These are phyloP conservation scores for Flexamia atlantica DNA, from an alignment of 2,888 invertebrate genomes.

Conservation along the genomic window DNA sequence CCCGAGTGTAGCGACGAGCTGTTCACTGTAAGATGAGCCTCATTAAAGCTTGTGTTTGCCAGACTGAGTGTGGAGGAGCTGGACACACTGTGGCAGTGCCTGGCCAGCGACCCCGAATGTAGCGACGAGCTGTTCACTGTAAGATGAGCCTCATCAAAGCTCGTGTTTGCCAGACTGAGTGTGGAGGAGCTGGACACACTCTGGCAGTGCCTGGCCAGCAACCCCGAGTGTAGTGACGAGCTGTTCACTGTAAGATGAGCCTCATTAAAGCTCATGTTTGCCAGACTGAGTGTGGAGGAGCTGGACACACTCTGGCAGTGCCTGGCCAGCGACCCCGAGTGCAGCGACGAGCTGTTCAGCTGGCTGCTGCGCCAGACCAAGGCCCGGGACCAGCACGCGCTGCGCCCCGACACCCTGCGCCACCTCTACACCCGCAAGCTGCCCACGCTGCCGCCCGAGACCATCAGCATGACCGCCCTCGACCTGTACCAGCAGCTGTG, in stretches of 20 bases:
- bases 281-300: constrained; percentile 89
- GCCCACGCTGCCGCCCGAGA: constrained; percentile 92
- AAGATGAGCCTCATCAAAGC: no score
- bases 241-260: no score
- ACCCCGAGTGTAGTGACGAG: no score
- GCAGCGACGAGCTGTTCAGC: constrained; percentile 94
- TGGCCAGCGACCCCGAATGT: no score
- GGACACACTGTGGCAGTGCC: constrained; percentile 92
- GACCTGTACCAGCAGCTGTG: constrained; percentile 95
- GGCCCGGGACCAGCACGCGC: constrained; percentile 93
- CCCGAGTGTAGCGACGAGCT: constrained; percentile 93
- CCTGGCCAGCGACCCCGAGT: constrained; percentile 87
- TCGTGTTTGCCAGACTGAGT: constrained; percentile 79
- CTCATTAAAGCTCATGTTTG: constrained; percentile 72
- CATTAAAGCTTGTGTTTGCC: constrained; percentile 90
- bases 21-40: constrained; percentile 95
- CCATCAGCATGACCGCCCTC: constrained; percentile 94
- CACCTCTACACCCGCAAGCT: constrained; percentile 93
- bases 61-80: no score
- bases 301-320: constrained; percentile 96
- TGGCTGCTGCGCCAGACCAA: constrained; percentile 96
- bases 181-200: constrained; percentile 94
- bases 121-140: no score
- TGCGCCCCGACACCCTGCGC: constrained; percentile 91
- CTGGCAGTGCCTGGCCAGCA: constrained; percentile 94